Percentiles rank a stretch among this genome's conserved stretches.
These are phyloP conservation scores for Beris morrisii DNA, from an alignment of 2,888 invertebrate genomes.

Conservation along the genomic window DNA sequence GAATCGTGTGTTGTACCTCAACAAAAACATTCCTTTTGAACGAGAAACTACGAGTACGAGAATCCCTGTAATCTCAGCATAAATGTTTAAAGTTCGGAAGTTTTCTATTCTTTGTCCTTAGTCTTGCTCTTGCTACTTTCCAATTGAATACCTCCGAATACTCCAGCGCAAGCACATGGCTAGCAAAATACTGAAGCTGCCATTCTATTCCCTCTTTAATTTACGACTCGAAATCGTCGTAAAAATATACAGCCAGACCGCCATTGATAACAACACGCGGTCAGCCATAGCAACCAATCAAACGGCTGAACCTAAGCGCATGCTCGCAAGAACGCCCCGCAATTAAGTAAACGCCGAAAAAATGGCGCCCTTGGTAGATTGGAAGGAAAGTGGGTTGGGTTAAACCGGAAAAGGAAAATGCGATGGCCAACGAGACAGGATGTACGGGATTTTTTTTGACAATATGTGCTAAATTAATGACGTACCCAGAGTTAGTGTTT, in stretches of 20 bases:
- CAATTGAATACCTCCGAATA: no score
- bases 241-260: neutral
- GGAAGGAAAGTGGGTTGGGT: constrained; percentile 14
- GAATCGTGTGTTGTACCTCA: no score
- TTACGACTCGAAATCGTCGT: no score
- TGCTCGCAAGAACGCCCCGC: neutral
- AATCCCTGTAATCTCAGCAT: no score
- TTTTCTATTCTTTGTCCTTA: no score
- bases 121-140: no score
- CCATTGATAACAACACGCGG: neutral
- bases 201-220: no score
- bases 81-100: no score
- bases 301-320: constrained; percentile 5
- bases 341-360: constrained; percentile 6
- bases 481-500: constrained; percentile 33
- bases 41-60: no score
- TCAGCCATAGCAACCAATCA: constrained; percentile 16
- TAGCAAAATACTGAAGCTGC: no score
- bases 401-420: neutral
- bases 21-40: no score
- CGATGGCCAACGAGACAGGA: neutral
- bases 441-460: neutral
- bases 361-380: constrained; percentile 12
- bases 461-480: neutral
- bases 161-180: no score